Base-by-base conservation (phyloP, 2,888 invertebrate species). In the Nyleta sp. region DNA sequence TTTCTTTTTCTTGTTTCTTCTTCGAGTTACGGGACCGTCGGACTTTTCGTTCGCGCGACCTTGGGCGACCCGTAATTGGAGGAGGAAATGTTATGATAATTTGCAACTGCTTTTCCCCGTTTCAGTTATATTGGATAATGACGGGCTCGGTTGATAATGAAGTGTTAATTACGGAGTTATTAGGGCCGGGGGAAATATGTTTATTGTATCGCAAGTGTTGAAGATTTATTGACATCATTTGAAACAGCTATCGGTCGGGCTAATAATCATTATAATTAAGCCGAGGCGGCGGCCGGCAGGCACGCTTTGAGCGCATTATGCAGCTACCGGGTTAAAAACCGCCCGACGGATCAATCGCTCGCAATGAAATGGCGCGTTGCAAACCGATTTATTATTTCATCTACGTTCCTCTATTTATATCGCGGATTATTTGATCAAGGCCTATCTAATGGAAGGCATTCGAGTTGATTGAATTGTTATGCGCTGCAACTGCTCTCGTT, bases 211-310 rank as follows among this genome's bases (percentile, higher is more conserved):
- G 46, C 59, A 59, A 75, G 62, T 57, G 64, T 62, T 28, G 48
- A 57, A 24, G 59, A 76, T 76, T 71, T 70, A 76, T 76, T 65
- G 71, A 52, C 71, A 42, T 48, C 74, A 59, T 76, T 64, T 64
- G 46, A 53, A 35, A 53, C 31, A 17, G 52, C 40, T 67, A 64
- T 73, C 57, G 35, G 55, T 50, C 40, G 28, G 46, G 53, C 13
- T 40, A 67, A 55, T 74, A 67, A 65, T 74, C 31, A 57, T 59
- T 46, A 46, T 59, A 62, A 72, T 72, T 72, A 60, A 44, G 52
- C 3, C 22, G 22, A 42, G 40, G 42, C 13, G 22, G n/a, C 18
- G 18, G 44, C 59, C 59, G 13, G 18, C n/a, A 52, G 70, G 70
- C 59, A 59, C 31, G 64, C 64, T 57, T 73, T 55, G 48, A 46